Base-by-base conservation (phyloP, 2,113 vertebrate genomes). In the Cervus canadensis region DNA sequence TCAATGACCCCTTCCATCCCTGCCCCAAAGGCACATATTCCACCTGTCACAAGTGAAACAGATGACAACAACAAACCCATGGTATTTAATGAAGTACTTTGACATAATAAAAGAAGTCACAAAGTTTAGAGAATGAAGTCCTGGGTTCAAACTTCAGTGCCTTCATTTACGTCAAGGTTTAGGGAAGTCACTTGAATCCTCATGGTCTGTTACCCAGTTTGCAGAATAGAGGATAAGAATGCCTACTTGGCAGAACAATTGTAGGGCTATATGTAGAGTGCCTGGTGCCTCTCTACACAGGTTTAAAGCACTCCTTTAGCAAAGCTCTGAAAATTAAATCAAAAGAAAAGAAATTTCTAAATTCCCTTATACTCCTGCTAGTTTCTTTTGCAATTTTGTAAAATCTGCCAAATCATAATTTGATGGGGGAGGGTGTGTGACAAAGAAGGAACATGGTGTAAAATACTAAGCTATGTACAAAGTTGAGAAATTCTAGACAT, bases 401-500 rank as follows among this genome's bases (percentile, higher is more conserved):
- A 60, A 81, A 67, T 28, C 8, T 93, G 11, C 7, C 52, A 87
- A 74, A 94, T 87, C 40, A 85, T 59, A 97, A 87, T 85, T 54
- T 67, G 62, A 50, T 76, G 36, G 16, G 6, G 5, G 1, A 7
- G 43, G 17, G 13, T 83, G 33, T 36, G 7, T 83, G 30, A 40
- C 48, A 94, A 89, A 30, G 57, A 91, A 84, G 12, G 26, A 94
- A 94, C 78, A 79, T 86, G 14, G 30, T 81, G 0, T 76, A 45
- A 90, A 94, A 92, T 67, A 59, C 54, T 57, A 81, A 95, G 7
- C 74, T 85, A 85, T 60, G 25, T 43, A 79, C 43, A 94, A 85
- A 97, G 83, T 93, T 26, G 88, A 87, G 54, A 96, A 67, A 94
- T 95, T 92, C 15, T 43, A 96, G 67, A 57, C 16, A 74, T 84